Percentiles rank a stretch among this genome's conserved stretches.
Conservation (phyloP, 2,113 vertebrate species). For the Leucosticte australis region DNA sequence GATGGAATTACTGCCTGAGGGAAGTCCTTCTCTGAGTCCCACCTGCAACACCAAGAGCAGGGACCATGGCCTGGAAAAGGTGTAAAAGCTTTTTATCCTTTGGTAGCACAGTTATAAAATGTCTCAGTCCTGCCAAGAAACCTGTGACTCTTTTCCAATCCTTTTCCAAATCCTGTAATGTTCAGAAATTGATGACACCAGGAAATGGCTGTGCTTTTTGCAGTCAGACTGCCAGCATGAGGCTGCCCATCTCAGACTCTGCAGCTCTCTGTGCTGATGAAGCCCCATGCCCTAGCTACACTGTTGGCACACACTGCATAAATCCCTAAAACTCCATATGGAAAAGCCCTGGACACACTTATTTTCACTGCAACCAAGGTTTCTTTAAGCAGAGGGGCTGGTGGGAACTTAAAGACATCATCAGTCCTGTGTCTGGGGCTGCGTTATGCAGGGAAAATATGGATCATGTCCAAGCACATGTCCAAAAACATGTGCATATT, state of each 20-base stretch:
- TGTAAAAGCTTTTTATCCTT: background rate
- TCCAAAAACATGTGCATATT: background rate
- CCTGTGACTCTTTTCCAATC: background rate
- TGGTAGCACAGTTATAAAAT: background rate
- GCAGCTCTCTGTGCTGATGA: accelerated
- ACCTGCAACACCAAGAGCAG: background rate
- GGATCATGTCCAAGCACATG: too few relatives aligned
- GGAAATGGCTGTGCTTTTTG: background rate
- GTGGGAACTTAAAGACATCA: background rate
- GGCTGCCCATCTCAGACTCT: too few relatives aligned
- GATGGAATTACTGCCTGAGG: background rate
- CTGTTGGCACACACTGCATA: background rate
- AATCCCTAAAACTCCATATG: background rate
- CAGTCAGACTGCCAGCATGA: accelerated
- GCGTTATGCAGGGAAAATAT: background rate
- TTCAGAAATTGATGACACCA: background rate
- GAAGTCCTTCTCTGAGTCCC: background rate
- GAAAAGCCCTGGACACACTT: background rate
- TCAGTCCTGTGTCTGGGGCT: background rate
- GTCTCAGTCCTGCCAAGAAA: background rate
- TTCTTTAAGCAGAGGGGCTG: background rate
- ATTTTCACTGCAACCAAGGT: background rate
- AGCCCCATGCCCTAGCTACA: accelerated
- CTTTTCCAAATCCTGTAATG: background rate
- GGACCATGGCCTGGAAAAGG: background rate